Conservation (phyloP, 2,113 vertebrate genomes). For the Menura novaehollandiae region DNA sequence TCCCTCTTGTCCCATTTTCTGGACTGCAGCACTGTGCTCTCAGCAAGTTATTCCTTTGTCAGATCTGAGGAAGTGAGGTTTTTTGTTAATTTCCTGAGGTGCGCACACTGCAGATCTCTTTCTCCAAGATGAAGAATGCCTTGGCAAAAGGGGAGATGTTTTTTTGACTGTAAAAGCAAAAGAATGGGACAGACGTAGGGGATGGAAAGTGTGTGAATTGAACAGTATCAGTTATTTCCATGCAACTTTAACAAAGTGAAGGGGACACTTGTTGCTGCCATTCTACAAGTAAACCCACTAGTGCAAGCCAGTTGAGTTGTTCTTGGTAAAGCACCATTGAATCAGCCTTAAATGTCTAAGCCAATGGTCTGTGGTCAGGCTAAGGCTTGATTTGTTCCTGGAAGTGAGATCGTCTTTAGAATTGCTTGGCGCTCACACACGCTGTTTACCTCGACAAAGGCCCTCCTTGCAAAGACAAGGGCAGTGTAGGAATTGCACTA, state of each 20-base stretch:
- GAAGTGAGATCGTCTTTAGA: not conserved
- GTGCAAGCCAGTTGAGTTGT: not conserved
- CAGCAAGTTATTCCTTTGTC: not conserved
- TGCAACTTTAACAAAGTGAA: not conserved
- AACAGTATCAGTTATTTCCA: not conserved
- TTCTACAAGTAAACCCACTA: not conserved
- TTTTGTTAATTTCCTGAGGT: not conserved
- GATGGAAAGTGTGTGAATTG: not conserved
- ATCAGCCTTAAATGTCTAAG: not conserved
- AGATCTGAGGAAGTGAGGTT: fast-evolving
- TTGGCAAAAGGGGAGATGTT: not conserved
- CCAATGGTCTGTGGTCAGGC: not conserved
- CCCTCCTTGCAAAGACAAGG: not conserved
- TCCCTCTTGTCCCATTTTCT: not conserved
- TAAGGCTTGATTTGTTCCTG: not conserved
- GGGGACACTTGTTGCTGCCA: not conserved
- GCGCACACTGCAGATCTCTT: not conserved
- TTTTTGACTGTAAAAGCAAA: not conserved
- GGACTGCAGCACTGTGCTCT: not conserved
- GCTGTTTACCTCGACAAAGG: not conserved
- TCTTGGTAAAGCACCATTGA: not conserved
- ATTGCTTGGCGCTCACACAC: not conserved
- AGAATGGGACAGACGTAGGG: not conserved
- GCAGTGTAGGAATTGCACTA: not conserved
- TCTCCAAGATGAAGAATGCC: not conserved